Base-by-base conservation (phyloP, 2,113 vertebrate genomes). In the Ardeotis arabs region DNA sequence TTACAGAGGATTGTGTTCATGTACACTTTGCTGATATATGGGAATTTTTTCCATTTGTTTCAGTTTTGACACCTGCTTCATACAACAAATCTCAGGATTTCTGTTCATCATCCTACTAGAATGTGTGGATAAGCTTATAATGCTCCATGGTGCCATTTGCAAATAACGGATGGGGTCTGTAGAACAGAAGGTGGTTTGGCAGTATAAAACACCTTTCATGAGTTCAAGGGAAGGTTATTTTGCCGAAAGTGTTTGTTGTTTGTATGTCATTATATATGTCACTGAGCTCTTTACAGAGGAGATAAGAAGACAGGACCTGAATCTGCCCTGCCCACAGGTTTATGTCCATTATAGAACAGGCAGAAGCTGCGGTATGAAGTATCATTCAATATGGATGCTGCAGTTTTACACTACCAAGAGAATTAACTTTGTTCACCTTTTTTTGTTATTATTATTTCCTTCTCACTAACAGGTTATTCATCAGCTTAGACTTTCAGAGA, bases 401-500 rank as follows among this genome's bases (percentile, higher is more conserved):
- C 18, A 10, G 16, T 84, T 81, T 84, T 73, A 50, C 31, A 7
- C 49, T 70, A n/a, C 24, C 27, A 35, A 13, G 52, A 79, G 49
- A 67, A 83, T 72, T 77, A 67, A 72, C 59, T 74, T 84, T 52
- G 47, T 39, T 37, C 37, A 56, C 14, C 12, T 13, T 62, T n/a
- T 53, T 53, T 29, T 75, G 24, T 67, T 73, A 4, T 92, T 83
- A 6, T 87, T 83, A 67, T 89, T 80, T 63, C 56, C 28, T 88
- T 76, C 55, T 89, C 25, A 35, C 52, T 77, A 55, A 24, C 95
- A 99, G 99, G 98, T 99, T 63, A 98, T 98, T 96, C 99, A 99
- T 93, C 98, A 98, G 94, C 97, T 99, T 80, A 97, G 98, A 94
- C 97, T 98, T 78, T 98, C 98, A 1, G 98, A 98, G 91, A 98